Evolutionary conservation across 2,797 vertebrate species (phyloP), one percentile per base, ranked within the genome.

Genomic region (Dendrocincla fuliginosa): DNA sequence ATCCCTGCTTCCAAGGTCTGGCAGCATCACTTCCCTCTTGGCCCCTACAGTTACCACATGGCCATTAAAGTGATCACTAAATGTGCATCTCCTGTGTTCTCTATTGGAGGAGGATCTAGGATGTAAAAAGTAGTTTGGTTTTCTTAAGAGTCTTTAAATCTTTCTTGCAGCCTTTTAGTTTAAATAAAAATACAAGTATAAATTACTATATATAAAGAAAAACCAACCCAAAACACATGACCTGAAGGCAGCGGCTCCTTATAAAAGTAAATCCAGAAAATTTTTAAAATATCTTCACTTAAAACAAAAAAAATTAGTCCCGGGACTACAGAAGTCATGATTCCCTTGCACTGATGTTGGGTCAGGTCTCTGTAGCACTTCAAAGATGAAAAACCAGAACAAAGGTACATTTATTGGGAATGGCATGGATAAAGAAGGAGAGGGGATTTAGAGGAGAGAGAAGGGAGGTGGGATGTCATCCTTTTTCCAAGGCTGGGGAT

Each of bases 191-290:
- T 7, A 55, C 39, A 60, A 17, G 3, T 70, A 84, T 86, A 89
- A 90, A 83, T 87, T 61, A 77, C 39, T 76, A 8, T 28, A 5
- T 59, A 65, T 65, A 27, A 84, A 65, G 39, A 18, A 65, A 78
- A 61, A 63, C 8, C 5, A 64, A 23, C 46, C 46, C 52, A 15
- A 84, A 47, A 14, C 33, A 71, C 10, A 3, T 24, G 50, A 82
- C 49, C 70, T 30, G 75, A 95, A 75, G 74, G 76, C 91, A 94
- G 93, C 92, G 94, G 91, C 85, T 95, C 84, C 94, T 96, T 95
- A 81, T 68, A 83, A 96, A 96, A 92, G 94, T 50, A 55, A 96
- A 71, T 30, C 17, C 3, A 4, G 63, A 71, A 88, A 68, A 86
- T 95, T 91, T 93, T 23, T 27, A 44, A 93, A 96, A 95, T 80